Evolutionary conservation across 1,140 invertebrate genomes (phyloP), one percentile per base, ranked within the genome.

Genomic region (Manduca sexta): DNA sequence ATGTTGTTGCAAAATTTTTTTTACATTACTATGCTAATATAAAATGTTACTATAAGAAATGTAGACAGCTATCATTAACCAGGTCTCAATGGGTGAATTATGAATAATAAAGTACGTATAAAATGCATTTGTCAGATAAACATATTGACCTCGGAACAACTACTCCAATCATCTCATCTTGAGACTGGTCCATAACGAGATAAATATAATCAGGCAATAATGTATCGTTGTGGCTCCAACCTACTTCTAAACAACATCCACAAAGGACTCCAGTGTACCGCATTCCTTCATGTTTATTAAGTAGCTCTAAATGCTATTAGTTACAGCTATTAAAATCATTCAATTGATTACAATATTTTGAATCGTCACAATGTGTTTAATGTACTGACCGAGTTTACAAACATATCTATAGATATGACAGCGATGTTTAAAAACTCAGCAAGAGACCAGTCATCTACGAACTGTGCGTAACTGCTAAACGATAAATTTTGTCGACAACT

Each of bases 111-210:
- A 47, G 37, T 47, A 37, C 18, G 21, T 39, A 47, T 42, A 47
- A 45, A 31, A 52, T 43, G 45, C 45, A 16, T 33, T 40, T 29
- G 29, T 26, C 21, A 26, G 34, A 38, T 26, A 37, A 41, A 35
- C 45, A 41, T 21, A 52, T 41, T 62, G 59, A 57, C 59, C 59
- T 62, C 43, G 57, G 45, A 49, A 49, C 45, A 45, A 10, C 35
- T 39, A 50, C 45, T 39, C 42, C 37, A 52, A 49, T 51, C 51
- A 50, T 47, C 34, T 45, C 41, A 42, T 53, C 50, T 45, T 42
- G 47, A 30, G 45, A 42, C 58, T 48, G 44, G 55, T 57, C 54
- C 45, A 18, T 48, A 45, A 53, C 49, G 43, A 49, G 30, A 49
- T 47, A 55, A 55, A 44, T 34, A 43, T 26, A 26, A 26, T 26